phyloP scores from a whole-genome alignment of 2,113 vertebrate species.

The Sylvia atricapilla region DNA sequence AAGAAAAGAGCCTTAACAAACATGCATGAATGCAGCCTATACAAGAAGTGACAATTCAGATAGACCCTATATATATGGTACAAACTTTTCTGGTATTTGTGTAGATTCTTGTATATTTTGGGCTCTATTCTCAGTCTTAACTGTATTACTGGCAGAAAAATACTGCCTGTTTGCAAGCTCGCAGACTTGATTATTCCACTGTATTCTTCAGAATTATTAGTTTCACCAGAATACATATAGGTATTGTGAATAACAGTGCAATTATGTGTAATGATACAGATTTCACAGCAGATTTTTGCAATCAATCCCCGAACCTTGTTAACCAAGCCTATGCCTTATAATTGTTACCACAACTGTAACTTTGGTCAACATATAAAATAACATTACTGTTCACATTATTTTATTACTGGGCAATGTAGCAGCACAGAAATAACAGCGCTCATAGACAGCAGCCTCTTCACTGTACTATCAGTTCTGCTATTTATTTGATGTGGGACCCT shows the following conservation, averaged over 20 bases:
- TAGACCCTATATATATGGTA: background rate
- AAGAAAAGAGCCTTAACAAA: background rate
- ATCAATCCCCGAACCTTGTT: background rate
- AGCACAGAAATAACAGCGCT: background rate
- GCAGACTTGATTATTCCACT: background rate
- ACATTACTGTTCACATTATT: background rate
- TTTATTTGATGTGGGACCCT: background rate
- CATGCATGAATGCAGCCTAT: background rate
- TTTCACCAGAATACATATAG: background rate
- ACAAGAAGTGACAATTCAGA: background rate
- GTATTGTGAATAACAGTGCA: background rate
- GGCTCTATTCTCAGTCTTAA: background rate
- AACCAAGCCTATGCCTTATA: background rate
- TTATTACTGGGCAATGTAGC: background rate
- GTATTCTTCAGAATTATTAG: background rate
- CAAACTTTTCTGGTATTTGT: background rate
- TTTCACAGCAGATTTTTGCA: background rate
- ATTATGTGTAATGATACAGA: background rate
- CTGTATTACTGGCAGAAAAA: background rate
- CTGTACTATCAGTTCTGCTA: background rate
- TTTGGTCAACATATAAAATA: background rate
- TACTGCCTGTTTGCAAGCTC: background rate
- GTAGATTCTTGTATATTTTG: background rate
- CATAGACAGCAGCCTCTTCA: background rate
- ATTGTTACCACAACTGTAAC: background rate